These are phyloP conservation scores for Fulmarus glacialis DNA, from an alignment of 2,113 vertebrate genomes.

Conservation along the genomic window DNA sequence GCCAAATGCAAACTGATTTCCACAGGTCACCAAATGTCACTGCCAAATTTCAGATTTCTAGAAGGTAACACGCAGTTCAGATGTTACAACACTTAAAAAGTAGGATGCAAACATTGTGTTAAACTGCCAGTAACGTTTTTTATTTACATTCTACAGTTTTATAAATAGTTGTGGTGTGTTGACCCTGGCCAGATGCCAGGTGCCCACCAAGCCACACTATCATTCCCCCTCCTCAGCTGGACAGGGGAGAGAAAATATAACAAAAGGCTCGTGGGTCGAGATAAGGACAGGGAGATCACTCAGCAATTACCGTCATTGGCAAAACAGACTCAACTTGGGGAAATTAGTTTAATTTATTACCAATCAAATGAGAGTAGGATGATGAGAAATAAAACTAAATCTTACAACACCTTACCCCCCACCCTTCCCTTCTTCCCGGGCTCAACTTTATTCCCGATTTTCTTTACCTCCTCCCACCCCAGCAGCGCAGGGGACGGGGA, in stretches of 20 bases:
- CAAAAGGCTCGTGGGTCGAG: background rate
- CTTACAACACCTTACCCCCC: background rate
- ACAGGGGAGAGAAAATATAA: background rate
- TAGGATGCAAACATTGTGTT: background rate
- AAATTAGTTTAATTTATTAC: background rate
- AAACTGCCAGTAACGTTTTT: background rate
- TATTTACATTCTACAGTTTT: background rate
- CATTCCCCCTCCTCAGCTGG: background rate
- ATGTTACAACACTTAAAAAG: background rate
- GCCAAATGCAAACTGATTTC: background rate
- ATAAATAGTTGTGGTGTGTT: background rate
- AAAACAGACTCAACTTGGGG: background rate
- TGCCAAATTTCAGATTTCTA: background rate
- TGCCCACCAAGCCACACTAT: background rate
- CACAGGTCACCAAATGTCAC: background rate
- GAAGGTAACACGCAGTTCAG: background rate
- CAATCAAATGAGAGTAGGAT: background rate
- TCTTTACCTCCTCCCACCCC: background rate
- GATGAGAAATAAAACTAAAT: background rate
- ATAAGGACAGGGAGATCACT: background rate
- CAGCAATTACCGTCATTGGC: rapidly evolving
- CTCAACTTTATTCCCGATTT: background rate
- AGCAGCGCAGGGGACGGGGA: rapidly evolving
- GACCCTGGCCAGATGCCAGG: background rate
- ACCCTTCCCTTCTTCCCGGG: too few relatives aligned